phyloP scores from a whole-genome alignment of 2,888 invertebrate species.

The Chymomyza procnemis region DNA sequence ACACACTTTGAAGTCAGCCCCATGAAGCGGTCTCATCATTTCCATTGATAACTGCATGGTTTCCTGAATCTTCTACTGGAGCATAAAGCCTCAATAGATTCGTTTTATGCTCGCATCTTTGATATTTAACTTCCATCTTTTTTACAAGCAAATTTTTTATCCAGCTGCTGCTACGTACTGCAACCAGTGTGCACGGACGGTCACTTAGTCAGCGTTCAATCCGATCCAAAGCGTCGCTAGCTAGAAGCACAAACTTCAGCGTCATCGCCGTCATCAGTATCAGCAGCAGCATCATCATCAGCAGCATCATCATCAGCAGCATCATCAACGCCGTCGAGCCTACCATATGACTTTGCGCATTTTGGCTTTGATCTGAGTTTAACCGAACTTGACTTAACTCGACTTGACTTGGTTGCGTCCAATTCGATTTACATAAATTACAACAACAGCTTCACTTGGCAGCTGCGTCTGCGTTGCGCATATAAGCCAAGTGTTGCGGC shows the following conservation, averaged over 20 bases:
- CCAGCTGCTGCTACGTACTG: no score
- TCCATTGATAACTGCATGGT: no score
- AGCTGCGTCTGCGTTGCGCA: slow-evolving; percentile 46
- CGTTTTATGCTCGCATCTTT: no score
- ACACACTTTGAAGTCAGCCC: no score
- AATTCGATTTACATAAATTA: slow-evolving; percentile 60
- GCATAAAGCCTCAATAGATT: no score
- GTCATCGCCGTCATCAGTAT: not conserved
- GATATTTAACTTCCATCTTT: no score
- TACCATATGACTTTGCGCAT: not conserved
- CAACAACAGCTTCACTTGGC: slow-evolving; percentile 37
- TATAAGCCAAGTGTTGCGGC: slow-evolving; percentile 68
- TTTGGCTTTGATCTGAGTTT: not conserved
- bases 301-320: not conserved
- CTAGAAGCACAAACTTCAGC: not conserved
- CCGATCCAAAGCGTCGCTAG: not conserved
- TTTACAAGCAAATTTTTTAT: no score
- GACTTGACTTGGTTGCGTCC: not conserved
- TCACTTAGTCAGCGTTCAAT: not conserved
- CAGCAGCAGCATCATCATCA: no score
- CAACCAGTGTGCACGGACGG: no score
- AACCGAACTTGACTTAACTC: not conserved
- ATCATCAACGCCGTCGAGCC: not conserved
- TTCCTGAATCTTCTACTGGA: no score
- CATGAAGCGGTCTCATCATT: no score